These are phyloP conservation scores for Tauraco erythrolophus DNA, from an alignment of 2,113 vertebrate genomes.

Conservation along the genomic window DNA sequence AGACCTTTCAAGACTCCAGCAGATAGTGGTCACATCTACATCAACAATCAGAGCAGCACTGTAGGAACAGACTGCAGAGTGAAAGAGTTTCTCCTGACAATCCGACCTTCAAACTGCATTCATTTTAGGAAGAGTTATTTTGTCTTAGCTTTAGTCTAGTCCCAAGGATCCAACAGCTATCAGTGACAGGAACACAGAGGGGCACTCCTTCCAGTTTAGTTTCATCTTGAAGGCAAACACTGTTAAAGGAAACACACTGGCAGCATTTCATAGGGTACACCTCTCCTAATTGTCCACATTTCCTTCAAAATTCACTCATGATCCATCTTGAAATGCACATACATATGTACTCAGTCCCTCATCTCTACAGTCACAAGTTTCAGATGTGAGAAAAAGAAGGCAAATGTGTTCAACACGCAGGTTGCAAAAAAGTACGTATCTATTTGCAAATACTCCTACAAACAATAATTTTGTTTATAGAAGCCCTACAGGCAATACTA, in stretches of 20 bases:
- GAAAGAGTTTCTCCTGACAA: neutral
- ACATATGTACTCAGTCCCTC: neutral
- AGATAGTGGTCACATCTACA: neutral
- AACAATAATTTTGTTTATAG: neutral
- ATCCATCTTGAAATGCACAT: neutral
- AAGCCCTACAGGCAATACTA: neutral
- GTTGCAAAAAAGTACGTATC: neutral
- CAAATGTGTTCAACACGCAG: neutral
- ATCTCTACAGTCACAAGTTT: neutral
- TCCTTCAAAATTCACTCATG: neutral
- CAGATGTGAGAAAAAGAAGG: neutral
- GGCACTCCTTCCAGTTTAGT: neutral
- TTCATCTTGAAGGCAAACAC: neutral
- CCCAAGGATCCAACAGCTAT: neutral
- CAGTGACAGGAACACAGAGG: neutral
- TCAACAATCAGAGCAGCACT: neutral
- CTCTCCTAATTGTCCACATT: neutral
- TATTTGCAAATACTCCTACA: neutral
- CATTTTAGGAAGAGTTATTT: neutral
- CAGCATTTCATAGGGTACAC: neutral
- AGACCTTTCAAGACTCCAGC: neutral
- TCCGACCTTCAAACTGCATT: neutral
- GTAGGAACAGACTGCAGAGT: neutral
- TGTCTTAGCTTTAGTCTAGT: neutral
- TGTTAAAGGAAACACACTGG: neutral